A percentile compares a stretch with the other conserved stretches of the same genome.
phyloP scores from a whole-genome alignment of 2,797 vertebrate genomes.

The Myiotriccus ornatus region DNA sequence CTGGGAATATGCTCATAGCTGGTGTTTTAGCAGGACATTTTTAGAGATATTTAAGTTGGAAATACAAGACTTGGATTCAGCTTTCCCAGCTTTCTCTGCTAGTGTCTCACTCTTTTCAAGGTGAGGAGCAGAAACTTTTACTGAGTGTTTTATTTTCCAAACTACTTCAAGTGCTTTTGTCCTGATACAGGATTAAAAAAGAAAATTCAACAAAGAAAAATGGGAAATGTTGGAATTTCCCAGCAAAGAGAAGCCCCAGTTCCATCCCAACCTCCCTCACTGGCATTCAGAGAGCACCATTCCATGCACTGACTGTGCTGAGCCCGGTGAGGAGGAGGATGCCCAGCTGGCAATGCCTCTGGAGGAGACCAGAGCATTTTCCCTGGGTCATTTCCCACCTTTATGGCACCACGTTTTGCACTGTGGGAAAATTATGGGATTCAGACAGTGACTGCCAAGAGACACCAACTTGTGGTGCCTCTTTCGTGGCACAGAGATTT shows the following conservation, averaged over 20 bases:
- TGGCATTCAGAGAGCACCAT: neutral
- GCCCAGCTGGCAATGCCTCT: neutral
- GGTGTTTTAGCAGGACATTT: neutral
- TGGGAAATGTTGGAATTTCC: neutral
- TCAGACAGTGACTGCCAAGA: neutral
- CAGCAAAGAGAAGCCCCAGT: accelerated
- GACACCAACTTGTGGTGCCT: neutral
- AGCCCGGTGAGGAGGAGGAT: neutral
- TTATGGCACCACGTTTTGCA: neutral
- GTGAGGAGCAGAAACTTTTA: neutral
- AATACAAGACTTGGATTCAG: neutral
- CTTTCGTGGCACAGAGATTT: neutral
- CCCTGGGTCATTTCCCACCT: neutral
- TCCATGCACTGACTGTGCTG: accelerated
- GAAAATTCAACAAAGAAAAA: neutral
- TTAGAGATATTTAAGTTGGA: neutral
- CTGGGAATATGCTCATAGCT: neutral
- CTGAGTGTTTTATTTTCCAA: neutral
- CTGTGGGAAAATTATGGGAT: neutral
- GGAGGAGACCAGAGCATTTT: neutral
- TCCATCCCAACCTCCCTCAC: neutral
- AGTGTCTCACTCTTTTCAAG: neutral
- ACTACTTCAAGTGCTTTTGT: neutral
- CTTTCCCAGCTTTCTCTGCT: neutral
- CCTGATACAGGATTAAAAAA: neutral